phyloP scores from a whole-genome alignment of 2,113 vertebrate genomes.

The Corydoras sp. region DNA sequence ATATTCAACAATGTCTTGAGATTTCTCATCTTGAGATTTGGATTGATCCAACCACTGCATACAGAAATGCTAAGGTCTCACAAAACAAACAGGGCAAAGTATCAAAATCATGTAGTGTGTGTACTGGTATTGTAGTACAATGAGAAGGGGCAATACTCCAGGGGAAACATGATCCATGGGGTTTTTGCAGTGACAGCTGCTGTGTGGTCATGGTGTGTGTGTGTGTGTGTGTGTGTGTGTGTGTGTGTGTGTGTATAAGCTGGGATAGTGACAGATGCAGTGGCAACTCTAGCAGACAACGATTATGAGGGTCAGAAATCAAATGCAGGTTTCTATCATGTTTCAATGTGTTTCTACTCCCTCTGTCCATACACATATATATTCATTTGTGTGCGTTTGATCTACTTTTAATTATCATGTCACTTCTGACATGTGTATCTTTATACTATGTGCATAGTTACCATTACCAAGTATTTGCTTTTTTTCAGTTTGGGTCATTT shows the following conservation, averaged over 20 bases:
- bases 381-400: too few relatives aligned
- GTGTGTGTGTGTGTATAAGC: conserved; percentile 7
- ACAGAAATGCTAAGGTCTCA: neutral
- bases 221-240: conserved; percentile 19
- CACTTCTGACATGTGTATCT: too few relatives aligned
- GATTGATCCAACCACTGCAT: too few relatives aligned
- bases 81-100: conserved; percentile 1
- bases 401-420: too few relatives aligned
- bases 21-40: too few relatives aligned
- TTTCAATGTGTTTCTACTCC: neutral
- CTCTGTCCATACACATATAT: too few relatives aligned
- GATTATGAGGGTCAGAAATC: conserved; percentile 56
- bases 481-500: too few relatives aligned
- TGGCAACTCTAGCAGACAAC: conserved; percentile 56
- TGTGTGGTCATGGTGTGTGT: conserved; percentile 2
- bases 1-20: too few relatives aligned
- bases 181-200: conserved; percentile 63
- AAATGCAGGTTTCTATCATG: conserved; percentile 47
- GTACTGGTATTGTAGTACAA: conserved; percentile 32
- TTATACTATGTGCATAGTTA: too few relatives aligned
- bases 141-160: conserved; percentile 43
- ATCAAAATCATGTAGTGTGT: conserved; percentile 22
- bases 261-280: conserved; percentile 55
- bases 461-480: too few relatives aligned
- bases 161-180: conserved; percentile 58